Evolutionary conservation across 2,888 invertebrate species (phyloP).

Genomic region (Eupithecia subfuscata): DNA sequence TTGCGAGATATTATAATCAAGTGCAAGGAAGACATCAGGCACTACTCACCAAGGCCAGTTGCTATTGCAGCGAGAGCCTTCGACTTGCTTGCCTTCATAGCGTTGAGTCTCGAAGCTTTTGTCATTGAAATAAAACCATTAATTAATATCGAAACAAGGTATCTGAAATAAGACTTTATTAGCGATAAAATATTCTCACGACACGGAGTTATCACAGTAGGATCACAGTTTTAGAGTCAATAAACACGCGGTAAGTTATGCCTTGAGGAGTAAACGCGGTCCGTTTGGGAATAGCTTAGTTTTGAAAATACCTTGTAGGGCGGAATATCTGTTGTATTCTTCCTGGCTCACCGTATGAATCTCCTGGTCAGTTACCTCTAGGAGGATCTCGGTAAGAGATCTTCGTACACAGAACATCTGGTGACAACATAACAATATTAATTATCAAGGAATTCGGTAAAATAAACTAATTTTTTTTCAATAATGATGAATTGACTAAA

Average conservation of each 20-base stretch:
- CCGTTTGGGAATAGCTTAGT: constrained; percentile 40
- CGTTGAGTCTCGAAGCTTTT: constrained; percentile 88
- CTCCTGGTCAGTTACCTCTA: constrained; percentile 97
- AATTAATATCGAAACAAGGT: constrained; percentile 79
- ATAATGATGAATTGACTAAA: no score
- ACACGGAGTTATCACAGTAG: constrained; percentile 59
- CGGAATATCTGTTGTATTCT: constrained; percentile 91
- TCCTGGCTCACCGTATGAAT: constrained; percentile 93
- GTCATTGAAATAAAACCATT: constrained; percentile 86
- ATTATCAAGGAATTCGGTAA: neutral
- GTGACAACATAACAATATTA: constrained; percentile 14
- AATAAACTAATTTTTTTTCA: no score
- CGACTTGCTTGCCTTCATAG: constrained; percentile 89
- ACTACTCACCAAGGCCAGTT: constrained; percentile 94
- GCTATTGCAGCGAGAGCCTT: constrained; percentile 95
- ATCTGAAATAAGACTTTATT: constrained; percentile 83
- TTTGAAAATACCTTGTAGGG: constrained; percentile 89
- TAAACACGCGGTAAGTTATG: constrained; percentile 69
- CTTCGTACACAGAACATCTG: constrained; percentile 95
- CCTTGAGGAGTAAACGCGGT: constrained; percentile 36
- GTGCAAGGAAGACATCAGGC: constrained; percentile 37
- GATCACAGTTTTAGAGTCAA: constrained; percentile 65
- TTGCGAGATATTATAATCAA: constrained; percentile 46
- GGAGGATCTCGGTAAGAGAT: constrained; percentile 95
- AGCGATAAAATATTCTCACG: constrained; percentile 59